Conservation (phyloP, 30 jellyfish, hydroid and myxozoan genomes). For the Pelagia noctiluca region DNA sequence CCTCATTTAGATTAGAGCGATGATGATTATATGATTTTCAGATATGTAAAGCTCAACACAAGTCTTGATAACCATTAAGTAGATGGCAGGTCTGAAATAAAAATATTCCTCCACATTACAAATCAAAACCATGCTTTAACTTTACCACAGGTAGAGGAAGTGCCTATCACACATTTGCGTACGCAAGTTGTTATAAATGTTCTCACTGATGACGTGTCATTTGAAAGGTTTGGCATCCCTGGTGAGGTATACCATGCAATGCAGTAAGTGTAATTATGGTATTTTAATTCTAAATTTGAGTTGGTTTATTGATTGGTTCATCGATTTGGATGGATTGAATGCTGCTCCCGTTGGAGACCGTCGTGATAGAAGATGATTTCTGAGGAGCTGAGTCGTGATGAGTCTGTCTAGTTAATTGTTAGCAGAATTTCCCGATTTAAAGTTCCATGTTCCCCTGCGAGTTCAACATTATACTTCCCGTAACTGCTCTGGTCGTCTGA, state of each 20-base stretch:
- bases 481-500: too few relatives aligned
- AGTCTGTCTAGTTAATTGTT: too few relatives aligned
- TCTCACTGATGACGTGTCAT: slow-evolving; percentile 70
- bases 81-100: too few relatives aligned
- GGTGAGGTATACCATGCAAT: slow-evolving; percentile 81
- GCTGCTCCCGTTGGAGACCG: background rate
- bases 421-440: too few relatives aligned
- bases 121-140: background rate
- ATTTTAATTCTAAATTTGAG: too few relatives aligned
- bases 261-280: slow-evolving; percentile 39
- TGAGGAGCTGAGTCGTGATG: too few relatives aligned
- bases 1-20: background rate
- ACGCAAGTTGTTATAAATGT: slow-evolving; percentile 70
- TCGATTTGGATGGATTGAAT: slow-evolving; percentile 11
- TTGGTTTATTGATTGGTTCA: too few relatives aligned
- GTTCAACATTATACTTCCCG: too few relatives aligned
- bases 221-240: slow-evolving; percentile 87
- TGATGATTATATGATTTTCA: background rate
- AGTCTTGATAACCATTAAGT: too few relatives aligned
- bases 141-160: slow-evolving; percentile 54
- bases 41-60: too few relatives aligned
- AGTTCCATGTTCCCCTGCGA: too few relatives aligned
- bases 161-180: slow-evolving; percentile 86
- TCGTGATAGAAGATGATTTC: background rate
- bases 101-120: too few relatives aligned